These are phyloP conservation scores for Pangasius djambal DNA, from an alignment of 2,797 vertebrate species.

Conservation along the genomic window DNA sequence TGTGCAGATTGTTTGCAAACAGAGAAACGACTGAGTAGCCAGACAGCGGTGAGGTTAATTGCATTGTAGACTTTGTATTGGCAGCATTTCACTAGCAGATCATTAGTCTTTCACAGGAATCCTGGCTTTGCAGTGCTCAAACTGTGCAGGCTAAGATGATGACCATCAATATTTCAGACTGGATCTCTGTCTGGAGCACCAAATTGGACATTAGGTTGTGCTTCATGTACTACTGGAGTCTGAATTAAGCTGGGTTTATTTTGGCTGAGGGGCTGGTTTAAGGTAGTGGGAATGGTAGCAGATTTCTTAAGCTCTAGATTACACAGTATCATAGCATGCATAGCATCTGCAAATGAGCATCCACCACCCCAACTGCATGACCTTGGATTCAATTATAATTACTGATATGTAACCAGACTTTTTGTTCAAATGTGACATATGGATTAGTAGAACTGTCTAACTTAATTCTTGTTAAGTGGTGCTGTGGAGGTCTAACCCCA, in stretches of 20 bases:
- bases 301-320: not conserved
- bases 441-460: not conserved
- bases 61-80: conserved; percentile 47
- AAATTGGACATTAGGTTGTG: conserved; percentile 18
- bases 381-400: not conserved
- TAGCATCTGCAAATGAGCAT: not conserved
- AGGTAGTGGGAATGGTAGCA: conserved; percentile 1
- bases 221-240: not conserved
- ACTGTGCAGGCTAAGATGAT: not conserved
- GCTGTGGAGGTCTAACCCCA: not conserved
- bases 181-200: not conserved
- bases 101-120: conserved; percentile 29
- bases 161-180: conserved; percentile 17
- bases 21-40: conserved; percentile 14
- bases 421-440: not conserved
- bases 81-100: conserved; percentile 32
- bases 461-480: not conserved
- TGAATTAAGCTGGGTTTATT: not conserved
- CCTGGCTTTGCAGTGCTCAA: conserved; percentile 3
- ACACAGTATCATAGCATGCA: not conserved
- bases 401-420: not conserved
- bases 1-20: conserved; percentile 30
- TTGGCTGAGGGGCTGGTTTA: conserved; percentile 16
- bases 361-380: not conserved
- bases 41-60: conserved; percentile 35